Conservation (phyloP, 2,888 invertebrate genomes). For the Heliconius cydno region DNA sequence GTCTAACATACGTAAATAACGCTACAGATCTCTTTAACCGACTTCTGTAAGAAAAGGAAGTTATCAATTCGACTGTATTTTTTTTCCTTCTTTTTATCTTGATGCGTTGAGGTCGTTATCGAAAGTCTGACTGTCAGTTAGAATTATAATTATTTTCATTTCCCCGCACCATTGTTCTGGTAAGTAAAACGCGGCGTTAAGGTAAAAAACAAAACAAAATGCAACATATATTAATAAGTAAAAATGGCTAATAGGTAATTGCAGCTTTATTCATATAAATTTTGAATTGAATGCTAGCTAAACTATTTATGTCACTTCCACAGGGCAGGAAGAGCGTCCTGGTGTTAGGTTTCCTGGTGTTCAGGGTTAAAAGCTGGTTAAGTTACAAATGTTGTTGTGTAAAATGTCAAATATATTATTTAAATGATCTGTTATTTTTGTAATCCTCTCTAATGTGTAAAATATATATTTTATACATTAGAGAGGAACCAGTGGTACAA, state of each 20-base stretch:
- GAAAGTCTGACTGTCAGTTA: too few relatives aligned
- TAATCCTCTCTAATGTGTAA: too few relatives aligned
- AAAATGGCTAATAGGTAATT: neutral
- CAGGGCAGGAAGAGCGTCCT: slow-evolving; percentile 27
- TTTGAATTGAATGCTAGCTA: slow-evolving; percentile 10
- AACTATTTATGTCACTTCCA: slow-evolving; percentile 27
- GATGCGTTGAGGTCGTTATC: neutral
- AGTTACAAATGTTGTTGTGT: neutral
- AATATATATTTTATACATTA: too few relatives aligned
- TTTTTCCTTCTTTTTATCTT: too few relatives aligned
- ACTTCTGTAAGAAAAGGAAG: too few relatives aligned
- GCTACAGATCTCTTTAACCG: too few relatives aligned
- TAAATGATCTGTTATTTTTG: neutral
- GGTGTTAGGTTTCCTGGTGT: slow-evolving; percentile 22
- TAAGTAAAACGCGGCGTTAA: neutral
- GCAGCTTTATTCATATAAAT: neutral
- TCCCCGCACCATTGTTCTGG: neutral
- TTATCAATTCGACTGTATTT: too few relatives aligned
- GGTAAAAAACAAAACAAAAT: neutral
- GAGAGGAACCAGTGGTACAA: too few relatives aligned
- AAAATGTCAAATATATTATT: neutral
- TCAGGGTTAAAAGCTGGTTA: slow-evolving; percentile 26
- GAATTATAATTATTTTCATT: neutral
- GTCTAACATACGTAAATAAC: too few relatives aligned
- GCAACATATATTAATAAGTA: neutral